Evolutionary conservation across 2,113 vertebrate species (phyloP).

Genomic region (Gobiocypris rarus): DNA sequence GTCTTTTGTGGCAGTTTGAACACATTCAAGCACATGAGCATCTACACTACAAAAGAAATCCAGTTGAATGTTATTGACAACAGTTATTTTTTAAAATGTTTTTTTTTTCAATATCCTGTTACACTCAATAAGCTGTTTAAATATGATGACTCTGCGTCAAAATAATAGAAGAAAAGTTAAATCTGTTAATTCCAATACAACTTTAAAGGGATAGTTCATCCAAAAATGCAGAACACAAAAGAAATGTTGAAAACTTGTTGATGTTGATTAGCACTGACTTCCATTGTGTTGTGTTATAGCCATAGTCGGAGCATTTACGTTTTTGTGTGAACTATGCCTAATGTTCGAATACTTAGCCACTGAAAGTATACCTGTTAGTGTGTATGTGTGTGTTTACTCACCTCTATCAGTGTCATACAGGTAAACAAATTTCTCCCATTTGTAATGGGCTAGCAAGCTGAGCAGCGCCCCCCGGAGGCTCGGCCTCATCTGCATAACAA

Average conservation of each 20-base stretch:
- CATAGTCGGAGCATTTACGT: too few relatives aligned
- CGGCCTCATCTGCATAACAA: constrained; percentile 97
- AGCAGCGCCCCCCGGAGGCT: constrained; percentile 87
- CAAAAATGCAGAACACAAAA: neutral
- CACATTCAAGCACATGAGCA: neutral
- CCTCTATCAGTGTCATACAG: constrained; percentile 98
- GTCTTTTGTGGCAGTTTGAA: neutral
- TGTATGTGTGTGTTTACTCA: constrained; percentile 69
- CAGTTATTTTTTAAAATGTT: too few relatives aligned
- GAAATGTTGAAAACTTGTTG: neutral
- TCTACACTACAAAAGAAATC: neutral
- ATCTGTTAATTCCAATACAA: neutral
- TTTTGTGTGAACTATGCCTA: neutral
- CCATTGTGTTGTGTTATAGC: too few relatives aligned
- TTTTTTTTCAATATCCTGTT: neutral
- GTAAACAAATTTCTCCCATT: constrained; percentile 98
- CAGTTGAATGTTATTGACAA: neutral
- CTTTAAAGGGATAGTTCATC: neutral
- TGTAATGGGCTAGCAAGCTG: constrained; percentile 89
- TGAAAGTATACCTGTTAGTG: neutral
- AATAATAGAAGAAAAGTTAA: neutral
- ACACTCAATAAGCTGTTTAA: neutral
- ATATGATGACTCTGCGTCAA: neutral
- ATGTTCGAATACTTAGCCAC: neutral
- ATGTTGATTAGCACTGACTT: neutral